phyloP scores from a whole-genome alignment of 2,113 vertebrate genomes.

The Rhombomys opimus region DNA sequence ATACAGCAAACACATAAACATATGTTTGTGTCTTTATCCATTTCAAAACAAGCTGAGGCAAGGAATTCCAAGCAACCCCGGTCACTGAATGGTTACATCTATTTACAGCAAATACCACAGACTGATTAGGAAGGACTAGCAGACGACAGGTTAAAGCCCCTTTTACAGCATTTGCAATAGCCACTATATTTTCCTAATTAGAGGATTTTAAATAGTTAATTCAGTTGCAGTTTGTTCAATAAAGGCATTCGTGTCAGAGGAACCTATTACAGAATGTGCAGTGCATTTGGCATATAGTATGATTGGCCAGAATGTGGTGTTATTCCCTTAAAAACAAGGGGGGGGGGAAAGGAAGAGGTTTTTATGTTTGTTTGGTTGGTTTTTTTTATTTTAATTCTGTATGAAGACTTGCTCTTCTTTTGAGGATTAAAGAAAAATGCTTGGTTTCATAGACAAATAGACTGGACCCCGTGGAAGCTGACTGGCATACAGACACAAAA shows the following conservation, averaged over 20 bases:
- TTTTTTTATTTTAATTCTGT: constrained; percentile 14
- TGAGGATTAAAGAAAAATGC: background rate
- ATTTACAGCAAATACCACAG: background rate
- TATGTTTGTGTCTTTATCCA: background rate
- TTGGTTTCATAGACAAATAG: background rate
- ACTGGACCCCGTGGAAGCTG: background rate
- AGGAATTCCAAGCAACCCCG: background rate
- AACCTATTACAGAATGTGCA: constrained; percentile 1
- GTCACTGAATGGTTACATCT: background rate
- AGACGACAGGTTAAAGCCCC: background rate
- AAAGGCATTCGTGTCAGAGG: background rate
- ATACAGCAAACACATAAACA: background rate
- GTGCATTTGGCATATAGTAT: background rate
- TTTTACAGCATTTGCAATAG: background rate
- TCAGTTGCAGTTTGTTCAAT: constrained; percentile 14
- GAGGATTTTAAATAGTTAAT: constrained; percentile 10
- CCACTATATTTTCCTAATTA: background rate
- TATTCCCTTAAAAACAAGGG: background rate
- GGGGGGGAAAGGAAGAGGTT: background rate
- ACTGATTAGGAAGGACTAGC: background rate
- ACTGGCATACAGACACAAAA: background rate
- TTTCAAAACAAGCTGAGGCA: background rate
- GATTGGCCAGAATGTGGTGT: background rate
- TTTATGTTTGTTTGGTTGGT: background rate
- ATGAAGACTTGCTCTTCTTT: background rate